Percentiles rank a stretch among this genome's conserved stretches.
Evolutionary conservation across 2,797 vertebrate genomes (phyloP).

Genomic region (Graptemys geographica): DNA sequence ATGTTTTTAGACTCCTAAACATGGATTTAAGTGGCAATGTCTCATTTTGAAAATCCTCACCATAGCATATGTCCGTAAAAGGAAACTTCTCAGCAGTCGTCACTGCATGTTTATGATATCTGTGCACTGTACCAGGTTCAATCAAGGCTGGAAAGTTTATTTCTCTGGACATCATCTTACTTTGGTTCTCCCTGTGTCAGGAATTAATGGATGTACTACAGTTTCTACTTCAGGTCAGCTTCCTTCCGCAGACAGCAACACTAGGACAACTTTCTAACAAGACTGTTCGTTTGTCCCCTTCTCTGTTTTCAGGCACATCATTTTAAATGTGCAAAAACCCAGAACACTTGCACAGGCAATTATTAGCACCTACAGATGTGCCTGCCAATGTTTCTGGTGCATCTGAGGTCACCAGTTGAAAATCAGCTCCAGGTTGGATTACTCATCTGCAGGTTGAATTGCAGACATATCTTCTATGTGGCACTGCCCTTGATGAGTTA

Average conservation of each 20-base stretch:
- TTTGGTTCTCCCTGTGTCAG: neutral
- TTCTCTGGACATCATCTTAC: neutral
- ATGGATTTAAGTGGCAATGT: neutral
- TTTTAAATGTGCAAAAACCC: neutral
- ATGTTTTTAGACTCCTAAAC: neutral
- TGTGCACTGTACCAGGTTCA: neutral
- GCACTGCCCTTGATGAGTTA: no score
- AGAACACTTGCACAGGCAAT: neutral
- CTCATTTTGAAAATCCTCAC: neutral
- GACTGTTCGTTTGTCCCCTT: neutral
- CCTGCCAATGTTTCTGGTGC: neutral
- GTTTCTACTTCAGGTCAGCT: accelerated
- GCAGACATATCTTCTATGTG: no score
- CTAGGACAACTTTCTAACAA: neutral
- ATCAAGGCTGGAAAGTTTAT: neutral
- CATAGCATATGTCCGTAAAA: neutral
- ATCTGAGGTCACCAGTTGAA: neutral
- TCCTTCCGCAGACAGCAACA: neutral
- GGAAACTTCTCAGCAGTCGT: neutral
- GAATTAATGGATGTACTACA: neutral
- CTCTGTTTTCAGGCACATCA: neutral
- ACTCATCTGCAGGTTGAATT: neutral
- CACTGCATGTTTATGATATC: neutral
- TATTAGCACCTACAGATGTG: no score
- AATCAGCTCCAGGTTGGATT: neutral